These are phyloP conservation scores for Nasonia longicornis DNA, from an alignment of 1,140 invertebrate genomes.

Conservation along the genomic window DNA sequence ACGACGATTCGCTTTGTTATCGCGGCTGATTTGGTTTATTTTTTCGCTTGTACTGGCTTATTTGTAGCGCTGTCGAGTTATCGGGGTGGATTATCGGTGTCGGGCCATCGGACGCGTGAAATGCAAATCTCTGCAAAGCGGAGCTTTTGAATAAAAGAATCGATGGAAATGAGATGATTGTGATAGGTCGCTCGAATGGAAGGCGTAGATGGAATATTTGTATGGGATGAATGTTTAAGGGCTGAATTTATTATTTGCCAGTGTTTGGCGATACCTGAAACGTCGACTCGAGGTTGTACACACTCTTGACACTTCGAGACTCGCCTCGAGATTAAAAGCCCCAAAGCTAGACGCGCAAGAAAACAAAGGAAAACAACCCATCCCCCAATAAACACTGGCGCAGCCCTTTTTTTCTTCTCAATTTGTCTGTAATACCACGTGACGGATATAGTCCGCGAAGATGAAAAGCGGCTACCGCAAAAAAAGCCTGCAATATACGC, in stretches of 20 bases:
- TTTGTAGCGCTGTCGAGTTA: not conserved
- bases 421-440: conserved; percentile 8
- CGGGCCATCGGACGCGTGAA: not conserved
- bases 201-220: not conserved
- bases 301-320: too few relatives aligned
- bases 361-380: not conserved
- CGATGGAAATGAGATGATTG: not conserved
- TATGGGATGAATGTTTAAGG: not conserved
- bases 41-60: too few relatives aligned
- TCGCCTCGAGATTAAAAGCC: not conserved
- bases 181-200: not conserved
- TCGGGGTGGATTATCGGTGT: not conserved
- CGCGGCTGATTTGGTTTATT: not conserved
- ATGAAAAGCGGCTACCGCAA: conserved; percentile 1
- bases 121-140: not conserved
- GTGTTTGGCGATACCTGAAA: too few relatives aligned
- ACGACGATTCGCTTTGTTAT: not conserved
- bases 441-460: conserved; percentile 2
- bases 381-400: not conserved
- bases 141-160: not conserved
- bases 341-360: not conserved
- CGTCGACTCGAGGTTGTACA: too few relatives aligned
- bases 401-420: conserved; percentile 1
- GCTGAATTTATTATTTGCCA: not conserved
- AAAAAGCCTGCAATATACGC: not conserved